Evolutionary conservation across 92 coral and sea anemone species (phyloP).

Genomic region (Phenganax stokvisi): DNA sequence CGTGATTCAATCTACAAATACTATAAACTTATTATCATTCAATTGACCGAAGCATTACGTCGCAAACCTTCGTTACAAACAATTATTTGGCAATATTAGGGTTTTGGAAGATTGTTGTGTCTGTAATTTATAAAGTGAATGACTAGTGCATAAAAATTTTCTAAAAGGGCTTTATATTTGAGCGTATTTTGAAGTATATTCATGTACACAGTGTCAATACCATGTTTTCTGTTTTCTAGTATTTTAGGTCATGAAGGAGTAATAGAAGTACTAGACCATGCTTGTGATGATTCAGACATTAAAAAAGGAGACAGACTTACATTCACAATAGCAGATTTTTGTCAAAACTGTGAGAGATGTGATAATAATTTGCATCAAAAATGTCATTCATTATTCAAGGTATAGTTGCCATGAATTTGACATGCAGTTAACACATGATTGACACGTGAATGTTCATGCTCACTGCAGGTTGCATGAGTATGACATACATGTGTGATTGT

Average conservation of each 20-base stretch:
- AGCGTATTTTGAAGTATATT: neutral
- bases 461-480: no score
- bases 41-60: neutral
- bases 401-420: conserved; percentile 4
- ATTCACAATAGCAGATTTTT: conserved; percentile 76
- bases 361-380: conserved; percentile 72
- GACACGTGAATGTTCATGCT: neutral
- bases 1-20: no score
- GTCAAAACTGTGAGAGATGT: conserved; percentile 67
- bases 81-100: no score
- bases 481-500: neutral
- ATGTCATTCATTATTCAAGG: conserved; percentile 89
- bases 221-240: conserved; percentile 35
- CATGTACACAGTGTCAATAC: neutral
- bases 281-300: conserved; percentile 55
- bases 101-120: no score
- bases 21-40: no score
- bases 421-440: neutral
- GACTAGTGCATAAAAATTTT: no score
- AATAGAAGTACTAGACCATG: conserved; percentile 66
- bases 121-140: no score
- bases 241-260: conserved; percentile 94
- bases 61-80: neutral
- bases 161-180: no score
- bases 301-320: conserved; percentile 78